phyloP scores from a whole-genome alignment of 2,797 vertebrate genomes.

The Ctenopoma kingsleyae region DNA sequence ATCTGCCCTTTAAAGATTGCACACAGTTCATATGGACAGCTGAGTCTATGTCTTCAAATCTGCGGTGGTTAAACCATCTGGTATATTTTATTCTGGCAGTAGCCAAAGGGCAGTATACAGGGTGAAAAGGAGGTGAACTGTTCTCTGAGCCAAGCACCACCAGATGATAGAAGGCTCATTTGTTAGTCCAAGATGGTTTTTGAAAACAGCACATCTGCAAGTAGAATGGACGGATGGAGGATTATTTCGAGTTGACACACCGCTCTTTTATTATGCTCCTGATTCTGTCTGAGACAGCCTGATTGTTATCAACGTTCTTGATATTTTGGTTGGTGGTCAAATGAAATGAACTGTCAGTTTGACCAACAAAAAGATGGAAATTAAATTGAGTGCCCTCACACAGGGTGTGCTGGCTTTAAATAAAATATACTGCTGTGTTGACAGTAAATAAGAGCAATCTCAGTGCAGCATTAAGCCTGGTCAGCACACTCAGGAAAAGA shows the following conservation, averaged over 20 bases:
- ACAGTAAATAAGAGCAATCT: slow-evolving; percentile 26
- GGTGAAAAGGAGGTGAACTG: slow-evolving; percentile 47
- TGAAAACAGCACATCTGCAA: slow-evolving; percentile 22
- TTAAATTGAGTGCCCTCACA: slow-evolving; percentile 26
- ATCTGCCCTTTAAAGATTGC: slow-evolving; percentile 58
- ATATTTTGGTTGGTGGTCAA: slow-evolving; percentile 10
- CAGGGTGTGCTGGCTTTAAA: slow-evolving; percentile 21
- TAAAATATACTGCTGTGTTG: slow-evolving; percentile 20
- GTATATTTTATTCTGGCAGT: slow-evolving; percentile 49
- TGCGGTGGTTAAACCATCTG: slow-evolving; percentile 62
- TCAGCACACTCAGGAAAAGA: slow-evolving; percentile 24
- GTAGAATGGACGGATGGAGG: slow-evolving; percentile 3
- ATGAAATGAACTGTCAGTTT: slow-evolving; percentile 13
- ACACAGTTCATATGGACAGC: slow-evolving; percentile 42
- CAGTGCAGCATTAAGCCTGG: slow-evolving; percentile 7
- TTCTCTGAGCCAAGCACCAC: slow-evolving; percentile 42
- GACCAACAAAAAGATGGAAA: slow-evolving; percentile 33
- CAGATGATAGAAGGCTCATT: slow-evolving; percentile 23
- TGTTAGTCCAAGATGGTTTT: slow-evolving; percentile 9
- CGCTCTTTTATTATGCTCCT: slow-evolving; percentile 24
- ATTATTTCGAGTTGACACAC: slow-evolving; percentile 17
- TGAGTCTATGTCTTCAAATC: slow-evolving; percentile 34
- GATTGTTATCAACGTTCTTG: slow-evolving; percentile 29
- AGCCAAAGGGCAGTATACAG: slow-evolving; percentile 46
- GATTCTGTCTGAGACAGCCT: slow-evolving; percentile 7